Conservation (phyloP, 2,888 invertebrate species). For the Ceraclea dissimilis region DNA sequence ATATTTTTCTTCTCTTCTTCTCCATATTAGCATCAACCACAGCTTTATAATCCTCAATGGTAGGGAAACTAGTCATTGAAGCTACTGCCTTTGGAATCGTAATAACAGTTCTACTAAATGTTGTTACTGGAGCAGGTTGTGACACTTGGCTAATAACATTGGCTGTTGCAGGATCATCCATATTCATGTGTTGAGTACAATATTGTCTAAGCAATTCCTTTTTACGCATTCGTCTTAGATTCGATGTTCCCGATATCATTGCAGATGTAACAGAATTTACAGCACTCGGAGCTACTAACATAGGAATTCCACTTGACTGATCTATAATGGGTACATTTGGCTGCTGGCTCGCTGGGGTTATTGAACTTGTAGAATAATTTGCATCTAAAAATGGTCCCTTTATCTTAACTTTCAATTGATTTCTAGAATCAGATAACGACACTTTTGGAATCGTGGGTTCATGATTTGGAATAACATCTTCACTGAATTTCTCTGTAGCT, state of each 20-base stretch:
- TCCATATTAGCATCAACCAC: constrained; percentile 56
- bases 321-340: constrained; percentile 40
- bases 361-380: constrained; percentile 57
- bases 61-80: constrained; percentile 81
- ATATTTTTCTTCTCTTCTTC: constrained; percentile 58
- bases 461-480: constrained; percentile 12
- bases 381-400: constrained; percentile 80
- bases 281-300: constrained; percentile 39
- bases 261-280: constrained; percentile 41
- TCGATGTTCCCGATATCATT: constrained; percentile 58
- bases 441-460: constrained; percentile 49
- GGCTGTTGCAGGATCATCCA: constrained; percentile 62
- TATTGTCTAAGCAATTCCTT: constrained; percentile 80
- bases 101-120: constrained; percentile 61
- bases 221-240: constrained; percentile 79
- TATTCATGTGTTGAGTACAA: constrained; percentile 80
- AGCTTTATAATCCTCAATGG: constrained; percentile 74
- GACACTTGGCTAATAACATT: constrained; percentile 44
- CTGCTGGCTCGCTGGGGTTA: constrained; percentile 50
- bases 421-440: constrained; percentile 70
- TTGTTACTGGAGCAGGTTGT: constrained; percentile 49
- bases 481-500: constrained; percentile 21
- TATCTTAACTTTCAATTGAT: constrained; percentile 84
- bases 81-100: constrained; percentile 85
- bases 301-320: constrained; percentile 33